Conservation (phyloP, 2,797 vertebrate species). For the Bothrops alternatus region DNA sequence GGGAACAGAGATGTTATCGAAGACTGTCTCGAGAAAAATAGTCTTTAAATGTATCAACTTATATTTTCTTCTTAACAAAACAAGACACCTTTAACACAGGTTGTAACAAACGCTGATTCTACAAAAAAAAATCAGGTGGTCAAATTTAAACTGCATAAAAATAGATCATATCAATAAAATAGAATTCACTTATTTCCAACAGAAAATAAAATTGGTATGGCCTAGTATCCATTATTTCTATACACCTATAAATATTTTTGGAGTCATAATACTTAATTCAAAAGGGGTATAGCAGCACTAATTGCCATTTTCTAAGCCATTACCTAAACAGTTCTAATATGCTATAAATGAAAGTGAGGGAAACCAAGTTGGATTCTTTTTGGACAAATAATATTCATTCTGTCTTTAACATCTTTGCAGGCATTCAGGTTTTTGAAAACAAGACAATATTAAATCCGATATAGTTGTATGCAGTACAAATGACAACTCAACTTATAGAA, state of each 20-base stretch:
- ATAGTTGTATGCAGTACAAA: background rate
- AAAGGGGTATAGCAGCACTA: conserved; percentile 14
- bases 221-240: background rate
- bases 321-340: conserved; percentile 9
- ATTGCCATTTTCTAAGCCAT: conserved; percentile 37
- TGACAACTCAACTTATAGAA: background rate
- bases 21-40: background rate
- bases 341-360: conserved; percentile 13
- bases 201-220: conserved; percentile 14
- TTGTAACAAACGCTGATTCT: background rate
- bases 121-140: conserved; percentile 6
- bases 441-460: background rate
- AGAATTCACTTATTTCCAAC: conserved; percentile 36
- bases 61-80: conserved; percentile 8
- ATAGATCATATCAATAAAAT: conserved; percentile 18
- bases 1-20: conserved; percentile 13
- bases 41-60: rapidly evolving
- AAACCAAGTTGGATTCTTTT: background rate
- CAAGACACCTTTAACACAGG: background rate
- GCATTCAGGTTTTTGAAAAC: background rate
- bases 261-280: conserved; percentile 47
- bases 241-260: conserved; percentile 53
- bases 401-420: conserved; percentile 3
- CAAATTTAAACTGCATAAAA: background rate
- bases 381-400: background rate